phyloP scores from a whole-genome alignment of 2,888 invertebrate species.

The Nipponacmea schrenckii region DNA sequence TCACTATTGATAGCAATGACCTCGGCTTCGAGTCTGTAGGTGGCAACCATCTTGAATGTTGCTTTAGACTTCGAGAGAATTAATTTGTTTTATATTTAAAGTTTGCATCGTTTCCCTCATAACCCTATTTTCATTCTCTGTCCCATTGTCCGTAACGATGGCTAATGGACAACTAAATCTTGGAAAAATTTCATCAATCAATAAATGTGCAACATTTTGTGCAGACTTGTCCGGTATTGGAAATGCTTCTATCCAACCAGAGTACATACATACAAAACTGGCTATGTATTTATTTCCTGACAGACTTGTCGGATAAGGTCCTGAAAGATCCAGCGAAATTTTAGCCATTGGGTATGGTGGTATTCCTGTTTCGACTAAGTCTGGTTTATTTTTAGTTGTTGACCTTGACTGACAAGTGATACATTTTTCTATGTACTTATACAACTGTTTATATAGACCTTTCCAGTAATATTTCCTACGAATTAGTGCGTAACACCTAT shows the following conservation, averaged over 20 bases:
- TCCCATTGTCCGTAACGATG: slow-evolving; percentile 27
- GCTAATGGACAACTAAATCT: slow-evolving; percentile 23
- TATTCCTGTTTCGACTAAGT: slow-evolving; percentile 7
- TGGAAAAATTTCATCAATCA: not conserved
- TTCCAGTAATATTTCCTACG: slow-evolving; percentile 22
- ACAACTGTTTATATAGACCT: slow-evolving; percentile 10
- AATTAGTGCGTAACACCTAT: slow-evolving; percentile 12
- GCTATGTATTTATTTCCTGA: slow-evolving; percentile 22
- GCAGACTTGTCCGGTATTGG: too few species aligned
- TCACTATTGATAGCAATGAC: not conserved
- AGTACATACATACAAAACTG: slow-evolving; percentile 9
- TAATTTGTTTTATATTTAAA: slow-evolving; percentile 21
- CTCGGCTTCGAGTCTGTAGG: not conserved
- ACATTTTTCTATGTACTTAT: slow-evolving; percentile 10
- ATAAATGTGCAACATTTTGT: not conserved
- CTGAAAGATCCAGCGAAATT: slow-evolving; percentile 19
- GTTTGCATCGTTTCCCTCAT: slow-evolving; percentile 22
- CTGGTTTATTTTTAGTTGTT: not conserved
- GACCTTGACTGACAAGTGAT: slow-evolving; percentile 14
- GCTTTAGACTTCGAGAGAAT: too few species aligned
- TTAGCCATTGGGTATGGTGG: slow-evolving; percentile 18
- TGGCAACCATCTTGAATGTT: not conserved
- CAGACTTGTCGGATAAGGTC: slow-evolving; percentile 20
- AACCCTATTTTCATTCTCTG: slow-evolving; percentile 16
- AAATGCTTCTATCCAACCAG: slow-evolving; percentile 25